Evolutionary conservation across 2,113 vertebrate species (phyloP).

Genomic region (Hemicordylus capensis): DNA sequence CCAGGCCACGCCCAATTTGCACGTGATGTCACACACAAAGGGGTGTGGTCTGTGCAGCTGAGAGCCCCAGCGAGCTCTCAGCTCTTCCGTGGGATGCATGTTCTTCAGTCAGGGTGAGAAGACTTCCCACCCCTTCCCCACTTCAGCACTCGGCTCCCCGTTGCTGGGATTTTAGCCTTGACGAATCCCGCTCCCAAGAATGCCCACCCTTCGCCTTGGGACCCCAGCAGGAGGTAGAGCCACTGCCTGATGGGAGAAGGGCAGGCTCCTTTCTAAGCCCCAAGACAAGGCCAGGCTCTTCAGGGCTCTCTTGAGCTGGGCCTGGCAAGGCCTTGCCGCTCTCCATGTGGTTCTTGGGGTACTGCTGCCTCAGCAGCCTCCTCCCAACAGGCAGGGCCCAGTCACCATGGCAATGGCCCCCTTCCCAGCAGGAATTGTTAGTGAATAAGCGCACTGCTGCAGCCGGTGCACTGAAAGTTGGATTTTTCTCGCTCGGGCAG

Average conservation of each 20-base stretch:
- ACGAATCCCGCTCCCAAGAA: not conserved
- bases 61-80: no score
- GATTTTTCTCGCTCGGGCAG: not conserved
- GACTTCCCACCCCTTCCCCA: no score
- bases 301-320: not conserved
- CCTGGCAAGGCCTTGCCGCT: not conserved
- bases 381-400: slow-evolving; percentile 3
- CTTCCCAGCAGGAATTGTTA: slow-evolving; percentile 1
- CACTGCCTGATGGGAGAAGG: slow-evolving; percentile 21
- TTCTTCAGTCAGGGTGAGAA: no score
- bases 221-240: no score
- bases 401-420: slow-evolving; percentile 49
- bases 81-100: no score
- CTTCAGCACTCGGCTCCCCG: not conserved
- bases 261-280: not conserved
- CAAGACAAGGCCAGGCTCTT: not conserved
- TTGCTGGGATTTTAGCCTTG: not conserved
- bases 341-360: slow-evolving; percentile 14
- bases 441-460: not conserved
- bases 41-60: no score
- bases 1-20: no score
- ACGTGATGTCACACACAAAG: no score
- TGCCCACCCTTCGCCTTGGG: not conserved
- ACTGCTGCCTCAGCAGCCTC: slow-evolving; percentile 42
- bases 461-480: not conserved